phyloP scores from a whole-genome alignment of 2,113 vertebrate species.

The Callithrix jacchus region DNA sequence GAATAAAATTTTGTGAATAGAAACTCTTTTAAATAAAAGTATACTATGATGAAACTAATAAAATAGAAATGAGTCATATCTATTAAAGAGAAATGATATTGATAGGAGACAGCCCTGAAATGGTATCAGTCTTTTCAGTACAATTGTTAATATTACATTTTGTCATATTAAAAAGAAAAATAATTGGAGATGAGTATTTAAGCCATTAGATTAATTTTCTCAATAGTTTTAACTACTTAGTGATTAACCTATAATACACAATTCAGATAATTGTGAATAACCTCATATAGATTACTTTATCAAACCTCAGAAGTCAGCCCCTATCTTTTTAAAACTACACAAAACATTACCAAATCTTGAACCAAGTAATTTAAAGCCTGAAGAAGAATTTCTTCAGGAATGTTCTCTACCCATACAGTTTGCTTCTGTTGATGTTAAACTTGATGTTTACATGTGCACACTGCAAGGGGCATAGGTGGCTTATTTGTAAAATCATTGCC shows the following conservation, averaged over 20 bases:
- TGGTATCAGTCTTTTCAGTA: not conserved
- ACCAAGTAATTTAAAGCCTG: not conserved
- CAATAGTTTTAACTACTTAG: slow-evolving; percentile 9
- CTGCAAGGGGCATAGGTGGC: too few relatives aligned
- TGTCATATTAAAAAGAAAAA: slow-evolving; percentile 38
- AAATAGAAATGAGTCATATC: not conserved
- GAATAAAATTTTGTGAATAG: not conserved
- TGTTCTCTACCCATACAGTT: not conserved
- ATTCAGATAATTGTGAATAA: not conserved
- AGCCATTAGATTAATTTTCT: not conserved
- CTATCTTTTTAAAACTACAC: not conserved
- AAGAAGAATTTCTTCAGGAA: not conserved
- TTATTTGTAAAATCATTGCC: not conserved
- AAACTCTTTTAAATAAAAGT: slow-evolving; percentile 18
- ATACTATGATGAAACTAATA: not conserved
- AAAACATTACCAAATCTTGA: not conserved
- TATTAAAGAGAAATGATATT: not conserved
- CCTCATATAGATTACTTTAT: not conserved
- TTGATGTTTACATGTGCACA: not conserved
- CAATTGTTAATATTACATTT: slow-evolving; percentile 8
- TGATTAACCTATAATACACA: not conserved
- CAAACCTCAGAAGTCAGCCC: not conserved
- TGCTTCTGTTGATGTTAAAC: not conserved
- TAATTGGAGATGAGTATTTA: not conserved
- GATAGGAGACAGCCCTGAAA: not conserved